Evolutionary conservation across 2,888 invertebrate genomes (phyloP).

Genomic region (Auanema freiburgensis): DNA sequence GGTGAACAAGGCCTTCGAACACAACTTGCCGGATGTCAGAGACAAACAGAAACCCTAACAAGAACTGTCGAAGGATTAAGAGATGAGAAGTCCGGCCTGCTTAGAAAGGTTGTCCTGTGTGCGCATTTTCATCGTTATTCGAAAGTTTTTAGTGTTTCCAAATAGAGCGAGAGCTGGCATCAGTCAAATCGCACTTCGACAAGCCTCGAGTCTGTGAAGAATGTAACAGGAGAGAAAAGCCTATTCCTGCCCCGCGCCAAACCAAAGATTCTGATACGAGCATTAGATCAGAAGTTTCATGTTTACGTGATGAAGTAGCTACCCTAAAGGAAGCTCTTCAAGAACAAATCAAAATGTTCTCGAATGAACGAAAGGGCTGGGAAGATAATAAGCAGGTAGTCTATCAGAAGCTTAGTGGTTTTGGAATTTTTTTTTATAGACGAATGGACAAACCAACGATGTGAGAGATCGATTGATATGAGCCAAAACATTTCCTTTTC

Average conservation of each 20-base stretch:
- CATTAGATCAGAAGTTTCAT: conserved; percentile 41
- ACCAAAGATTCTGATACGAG: conserved; percentile 19
- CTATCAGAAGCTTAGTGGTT: too few species aligned
- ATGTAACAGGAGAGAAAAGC: conserved; percentile 7
- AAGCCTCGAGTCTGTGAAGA: conserved; percentile 16
- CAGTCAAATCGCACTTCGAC: conserved; percentile 12
- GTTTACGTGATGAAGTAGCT: conserved; percentile 43
- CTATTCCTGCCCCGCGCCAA: conserved; percentile 17
- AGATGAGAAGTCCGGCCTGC: conserved; percentile 39
- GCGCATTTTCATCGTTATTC: background rate
- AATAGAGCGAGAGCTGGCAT: conserved; percentile 29
- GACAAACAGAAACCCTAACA: conserved; percentile 39
- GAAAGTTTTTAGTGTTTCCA: conserved; percentile 35
- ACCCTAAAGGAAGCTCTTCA: conserved; percentile 46
- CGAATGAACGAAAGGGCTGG: conserved; percentile 12
- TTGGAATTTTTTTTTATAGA: too few species aligned
- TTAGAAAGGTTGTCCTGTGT: conserved; percentile 27
- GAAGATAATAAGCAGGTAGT: too few species aligned
- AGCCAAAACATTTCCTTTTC: too few species aligned
- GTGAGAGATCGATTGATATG: too few species aligned
- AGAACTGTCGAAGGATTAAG: conserved; percentile 31
- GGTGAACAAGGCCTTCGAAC: conserved; percentile 44
- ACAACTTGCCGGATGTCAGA: conserved; percentile 39
- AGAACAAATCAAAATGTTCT: conserved; percentile 25
- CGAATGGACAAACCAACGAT: too few species aligned